Base-by-base conservation (phyloP, 2,888 invertebrate genomes). In the Scrobipalpa atriplicella region DNA sequence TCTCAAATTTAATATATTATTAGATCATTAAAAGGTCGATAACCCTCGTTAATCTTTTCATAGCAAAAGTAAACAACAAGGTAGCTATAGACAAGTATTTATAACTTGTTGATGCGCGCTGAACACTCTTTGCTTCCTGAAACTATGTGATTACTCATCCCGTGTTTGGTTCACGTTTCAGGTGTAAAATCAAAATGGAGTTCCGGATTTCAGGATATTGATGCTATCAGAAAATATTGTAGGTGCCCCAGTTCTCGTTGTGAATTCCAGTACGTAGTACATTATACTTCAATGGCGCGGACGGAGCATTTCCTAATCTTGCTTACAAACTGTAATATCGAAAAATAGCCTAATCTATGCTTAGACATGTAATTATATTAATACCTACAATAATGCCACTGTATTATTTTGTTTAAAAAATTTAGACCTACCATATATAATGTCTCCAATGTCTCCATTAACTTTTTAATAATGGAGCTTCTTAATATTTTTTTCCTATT, bases 31-130 rank as follows among this genome's bases (percentile, higher is more conserved):
- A 64, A 51, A 56, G 68, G 67, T 67, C 65, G 68, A 39, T 70
- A 66, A 68, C 71, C 69, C 68, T 66, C 67, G 62, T 72, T 67
- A 68, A 70, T 71, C 72, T 69, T 66, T 72, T 68, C 67, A 60
- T 69, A 62, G 70, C 66, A 63, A 68, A 68, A 69, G 68, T 67
- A 71, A 72, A 71, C 69, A 68, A 47, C 62, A 58, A 47, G 47
- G 47, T 72, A 69, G 71, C 71, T 71, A 72, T 73, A 74, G 74
- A 68, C 63, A 21, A 16, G 67, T 72, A 72, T 70, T 72, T 71
- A 71, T 68, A 70, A 67, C 67, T 63, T 69, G 72, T 70, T 68
- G 68, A 72, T 71, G 68, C 68, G 66, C 68, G 69, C 64, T 70
- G 41, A 65, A 67, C 68, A 70, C 61, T 65, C 69, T 67, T 60